Base-by-base conservation (phyloP, 2,113 vertebrate species). In the Willisornis vidua region DNA sequence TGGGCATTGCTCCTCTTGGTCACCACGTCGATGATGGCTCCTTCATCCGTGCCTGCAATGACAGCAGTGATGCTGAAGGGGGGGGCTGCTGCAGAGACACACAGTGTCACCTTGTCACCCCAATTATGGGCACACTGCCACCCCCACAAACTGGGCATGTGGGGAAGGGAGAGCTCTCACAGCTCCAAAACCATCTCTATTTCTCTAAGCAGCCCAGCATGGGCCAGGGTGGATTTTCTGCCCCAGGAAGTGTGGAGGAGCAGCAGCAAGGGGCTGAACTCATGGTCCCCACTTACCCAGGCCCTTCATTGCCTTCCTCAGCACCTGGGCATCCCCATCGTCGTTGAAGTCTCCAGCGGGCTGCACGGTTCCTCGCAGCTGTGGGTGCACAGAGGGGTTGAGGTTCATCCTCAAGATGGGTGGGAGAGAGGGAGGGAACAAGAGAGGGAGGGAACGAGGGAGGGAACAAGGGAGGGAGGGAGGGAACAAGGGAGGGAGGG, bases 221-320 rank as follows among this genome's bases (percentile, higher is more conserved):
- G n/a, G 15, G 26, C 16, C 59, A 45, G 24, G 19, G 8, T 79
- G 66, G 23, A n/a, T 51, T 90, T 67, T 55, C 39, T 71, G 59
- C 39, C 29, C 46, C 39, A 66, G 29, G 23, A 63, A 73, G 23
- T 51, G 35, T 31, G 59, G 45, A 46, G 57, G 45, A 87, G 54
- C 63, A 62, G 43, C 51, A 70, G 54, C 22, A 54, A 68, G 24
- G 46, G 16, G 29, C 41, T 39, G 39, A 43, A 55, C 5, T 4
- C 14, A 3, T 1, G 3, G 29, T 4, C 5, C 10, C 20, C 3
- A 14, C 98, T 95, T 90, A 99, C 99, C 99, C 31, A 99, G 97
- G 29, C 99, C 99, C 95, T 99, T 99, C 99, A 99, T 99, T 0
- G 99, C 99, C 97, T 99, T 99, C 97, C 99, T 98, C 70, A 99